phyloP scores from a whole-genome alignment of 2,113 vertebrate genomes.

The Sphaerodactylus townsendi region DNA sequence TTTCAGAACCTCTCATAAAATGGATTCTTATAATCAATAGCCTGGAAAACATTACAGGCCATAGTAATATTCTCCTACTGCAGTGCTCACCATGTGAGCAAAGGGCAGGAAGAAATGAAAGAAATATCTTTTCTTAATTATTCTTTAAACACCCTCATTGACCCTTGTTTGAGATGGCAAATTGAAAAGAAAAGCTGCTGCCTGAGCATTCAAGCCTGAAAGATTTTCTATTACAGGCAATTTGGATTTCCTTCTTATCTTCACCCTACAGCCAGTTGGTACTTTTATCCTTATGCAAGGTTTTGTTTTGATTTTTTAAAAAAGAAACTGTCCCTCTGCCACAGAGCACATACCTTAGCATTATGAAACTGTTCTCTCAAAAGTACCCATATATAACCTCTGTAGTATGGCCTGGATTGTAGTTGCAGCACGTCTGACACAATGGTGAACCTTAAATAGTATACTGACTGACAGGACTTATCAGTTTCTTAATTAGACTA shows the following conservation, averaged over 20 bases:
- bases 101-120: neutral
- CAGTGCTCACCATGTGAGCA: neutral
- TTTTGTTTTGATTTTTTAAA: neutral
- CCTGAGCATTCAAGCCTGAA: slow-evolving; percentile 1
- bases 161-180: neutral
- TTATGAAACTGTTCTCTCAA: too few relatives aligned
- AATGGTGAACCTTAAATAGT: too few relatives aligned
- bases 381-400: too few relatives aligned
- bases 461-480: too few relatives aligned
- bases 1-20: neutral
- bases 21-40: slow-evolving; percentile 7
- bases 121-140: slow-evolving; percentile 21
- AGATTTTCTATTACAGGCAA: slow-evolving; percentile 12
- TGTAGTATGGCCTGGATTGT: too few relatives aligned
- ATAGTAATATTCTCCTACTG: slow-evolving; percentile 2
- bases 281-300: neutral
- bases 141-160: slow-evolving; percentile 4
- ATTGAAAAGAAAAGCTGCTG: neutral
- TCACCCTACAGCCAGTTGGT: neutral
- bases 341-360: too few relatives aligned
- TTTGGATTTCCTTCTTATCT: neutral
- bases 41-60: slow-evolving; percentile 11
- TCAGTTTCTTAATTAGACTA: too few relatives aligned
- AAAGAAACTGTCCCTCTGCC: too few relatives aligned
- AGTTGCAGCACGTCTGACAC: too few relatives aligned